These are phyloP conservation scores for Rhinogobio ventralis DNA, from an alignment of 2,797 vertebrate genomes.

Conservation along the genomic window DNA sequence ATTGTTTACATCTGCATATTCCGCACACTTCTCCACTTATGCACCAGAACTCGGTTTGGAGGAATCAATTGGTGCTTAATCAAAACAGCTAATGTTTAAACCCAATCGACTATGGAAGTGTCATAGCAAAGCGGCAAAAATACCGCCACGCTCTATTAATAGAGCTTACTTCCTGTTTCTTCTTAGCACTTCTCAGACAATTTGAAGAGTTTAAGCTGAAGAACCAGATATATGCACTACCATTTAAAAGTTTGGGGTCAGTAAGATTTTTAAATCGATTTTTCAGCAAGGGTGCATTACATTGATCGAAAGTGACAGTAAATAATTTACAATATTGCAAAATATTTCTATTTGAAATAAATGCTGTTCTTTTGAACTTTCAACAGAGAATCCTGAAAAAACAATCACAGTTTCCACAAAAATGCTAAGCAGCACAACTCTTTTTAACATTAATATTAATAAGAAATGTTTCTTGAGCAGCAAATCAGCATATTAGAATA, in stretches of 20 bases:
- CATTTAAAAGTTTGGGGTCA: background rate
- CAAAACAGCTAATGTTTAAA: background rate
- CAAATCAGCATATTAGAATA: background rate
- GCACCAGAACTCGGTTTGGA: background rate
- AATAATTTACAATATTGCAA: background rate
- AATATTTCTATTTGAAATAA: background rate
- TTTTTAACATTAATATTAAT: background rate
- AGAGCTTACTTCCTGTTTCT: slow-evolving; percentile 57
- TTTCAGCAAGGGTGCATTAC: background rate
- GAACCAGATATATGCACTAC: background rate
- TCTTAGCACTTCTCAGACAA: slow-evolving; percentile 4
- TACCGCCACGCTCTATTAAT: slow-evolving; percentile 45
- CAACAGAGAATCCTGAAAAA: background rate
- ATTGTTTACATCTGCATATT: background rate
- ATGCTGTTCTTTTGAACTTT: background rate
- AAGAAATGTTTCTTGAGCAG: background rate
- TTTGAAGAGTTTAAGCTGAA: slow-evolving; percentile 30
- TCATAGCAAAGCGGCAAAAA: background rate
- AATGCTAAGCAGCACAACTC: background rate
- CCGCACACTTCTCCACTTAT: background rate
- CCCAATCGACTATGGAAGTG: background rate
- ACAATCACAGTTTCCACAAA: background rate
- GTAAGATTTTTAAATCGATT: background rate
- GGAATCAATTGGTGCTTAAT: background rate
- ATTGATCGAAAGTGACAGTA: background rate